Percentiles rank a stretch among this genome's conserved stretches.
Evolutionary conservation across 2,888 invertebrate species (phyloP).

Genomic region (Erynnis tages): DNA sequence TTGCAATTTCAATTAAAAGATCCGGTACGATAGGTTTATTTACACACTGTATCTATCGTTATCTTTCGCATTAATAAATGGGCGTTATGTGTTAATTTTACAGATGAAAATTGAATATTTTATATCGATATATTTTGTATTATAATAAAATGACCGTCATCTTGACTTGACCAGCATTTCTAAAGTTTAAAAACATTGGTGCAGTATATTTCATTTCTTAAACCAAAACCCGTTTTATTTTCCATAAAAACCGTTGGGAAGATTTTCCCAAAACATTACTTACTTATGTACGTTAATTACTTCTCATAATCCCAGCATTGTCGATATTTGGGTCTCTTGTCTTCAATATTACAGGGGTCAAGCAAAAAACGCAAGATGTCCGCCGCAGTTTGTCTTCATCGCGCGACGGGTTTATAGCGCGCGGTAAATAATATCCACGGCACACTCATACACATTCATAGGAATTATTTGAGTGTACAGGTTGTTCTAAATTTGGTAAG

Average conservation of each 20-base stretch:
- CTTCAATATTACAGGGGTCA: constrained; percentile 50
- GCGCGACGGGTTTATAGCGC: constrained; percentile 71
- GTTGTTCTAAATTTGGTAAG: background rate
- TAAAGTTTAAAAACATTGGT: no score
- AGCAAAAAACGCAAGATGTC: constrained; percentile 67
- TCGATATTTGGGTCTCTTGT: constrained; percentile 30
- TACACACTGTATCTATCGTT: no score
- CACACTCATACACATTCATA: constrained; percentile 25
- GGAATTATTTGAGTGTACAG: constrained; percentile 15
- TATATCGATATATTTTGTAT: no score
- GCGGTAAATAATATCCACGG: constrained; percentile 74
- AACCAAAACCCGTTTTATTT: no score
- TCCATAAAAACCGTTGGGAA: no score
- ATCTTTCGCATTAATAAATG: no score
- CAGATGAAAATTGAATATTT: no score
- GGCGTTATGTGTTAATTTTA: no score
- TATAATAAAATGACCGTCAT: no score
- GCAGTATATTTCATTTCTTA: no score
- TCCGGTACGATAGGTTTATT: background rate
- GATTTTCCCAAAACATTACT: background rate
- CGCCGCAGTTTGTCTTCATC: constrained; percentile 69
- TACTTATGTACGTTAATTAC: background rate
- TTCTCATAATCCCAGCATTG: background rate
- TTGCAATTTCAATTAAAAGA: background rate
- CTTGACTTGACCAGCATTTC: no score